A percentile compares a stretch with the other conserved stretches of the same genome.
These are phyloP conservation scores for Halictus ligatus DNA, from an alignment of 2,888 invertebrate species.

Conservation along the genomic window DNA sequence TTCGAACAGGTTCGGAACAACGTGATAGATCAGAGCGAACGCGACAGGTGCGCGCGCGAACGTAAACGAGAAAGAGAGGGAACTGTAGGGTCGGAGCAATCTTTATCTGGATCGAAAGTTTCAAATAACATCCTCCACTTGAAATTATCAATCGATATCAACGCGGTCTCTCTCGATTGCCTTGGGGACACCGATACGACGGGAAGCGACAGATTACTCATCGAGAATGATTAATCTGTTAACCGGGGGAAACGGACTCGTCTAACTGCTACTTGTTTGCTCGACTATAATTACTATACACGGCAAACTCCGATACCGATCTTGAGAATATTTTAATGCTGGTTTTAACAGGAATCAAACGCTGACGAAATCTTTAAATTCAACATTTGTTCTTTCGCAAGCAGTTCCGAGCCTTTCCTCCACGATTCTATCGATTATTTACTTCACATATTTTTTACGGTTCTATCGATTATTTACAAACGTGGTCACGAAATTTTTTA, in stretches of 20 bases:
- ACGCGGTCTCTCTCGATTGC: background rate
- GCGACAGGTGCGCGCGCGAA: background rate
- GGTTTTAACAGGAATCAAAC: no score
- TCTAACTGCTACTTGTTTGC: background rate
- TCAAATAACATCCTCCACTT: constrained; percentile 5
- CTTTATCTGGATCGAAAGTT: background rate
- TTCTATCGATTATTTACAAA: background rate
- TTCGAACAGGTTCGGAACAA: background rate
- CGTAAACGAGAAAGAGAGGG: background rate
- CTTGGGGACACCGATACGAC: background rate
- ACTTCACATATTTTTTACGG: background rate
- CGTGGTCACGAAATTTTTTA: no score
- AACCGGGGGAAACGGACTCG: background rate
- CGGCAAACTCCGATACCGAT: background rate
- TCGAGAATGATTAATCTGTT: background rate
- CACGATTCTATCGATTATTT: no score
- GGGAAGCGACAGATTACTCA: background rate
- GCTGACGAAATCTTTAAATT: no score
- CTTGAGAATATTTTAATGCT: background rate
- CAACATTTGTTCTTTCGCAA: no score
- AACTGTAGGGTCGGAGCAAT: background rate
- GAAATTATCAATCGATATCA: background rate
- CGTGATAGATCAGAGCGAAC: background rate
- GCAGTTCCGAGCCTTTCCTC: no score
- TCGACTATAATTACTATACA: background rate